These are phyloP conservation scores for Macrobrachium nipponense DNA, from an alignment of 1,140 invertebrate genomes.

Conservation along the genomic window DNA sequence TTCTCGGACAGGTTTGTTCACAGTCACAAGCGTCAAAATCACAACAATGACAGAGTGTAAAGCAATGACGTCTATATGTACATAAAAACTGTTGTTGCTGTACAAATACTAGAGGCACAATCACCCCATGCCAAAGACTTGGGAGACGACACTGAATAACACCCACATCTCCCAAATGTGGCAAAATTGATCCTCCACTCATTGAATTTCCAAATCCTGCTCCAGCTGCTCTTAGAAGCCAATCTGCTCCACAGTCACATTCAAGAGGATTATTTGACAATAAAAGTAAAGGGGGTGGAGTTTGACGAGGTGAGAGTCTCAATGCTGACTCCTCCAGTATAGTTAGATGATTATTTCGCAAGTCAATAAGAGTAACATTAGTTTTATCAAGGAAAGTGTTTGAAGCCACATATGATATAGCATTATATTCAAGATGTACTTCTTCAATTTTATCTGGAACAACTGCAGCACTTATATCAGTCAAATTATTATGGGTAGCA, in stretches of 20 bases:
- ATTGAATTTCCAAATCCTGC: conserved; percentile 64
- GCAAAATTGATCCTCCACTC: conserved; percentile 64
- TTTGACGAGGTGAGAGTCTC: conserved; percentile 71
- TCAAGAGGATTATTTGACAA: conserved; percentile 89
- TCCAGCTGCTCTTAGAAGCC: conserved; percentile 80
- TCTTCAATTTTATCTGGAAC: conserved; percentile 92
- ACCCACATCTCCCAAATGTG: conserved; percentile 67
- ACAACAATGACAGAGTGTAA: conserved; percentile 93
- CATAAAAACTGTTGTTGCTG: conserved; percentile 78
- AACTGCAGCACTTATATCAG: conserved; percentile 80
- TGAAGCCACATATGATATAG: conserved; percentile 80
- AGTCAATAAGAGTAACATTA: conserved; percentile 85
- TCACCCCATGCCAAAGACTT: conserved; percentile 64
- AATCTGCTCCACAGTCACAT: conserved; percentile 92
- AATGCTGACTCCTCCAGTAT: conserved; percentile 84
- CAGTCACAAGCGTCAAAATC: conserved; percentile 96
- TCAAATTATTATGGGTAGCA: conserved; percentile 86
- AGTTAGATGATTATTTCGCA: conserved; percentile 87
- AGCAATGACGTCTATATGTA: conserved; percentile 91
- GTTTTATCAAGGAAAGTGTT: conserved; percentile 88
- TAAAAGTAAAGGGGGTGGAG: conserved; percentile 78
- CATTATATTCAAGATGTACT: conserved; percentile 89
- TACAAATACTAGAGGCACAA: conserved; percentile 65
- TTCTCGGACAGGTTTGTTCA: conserved; percentile 92
- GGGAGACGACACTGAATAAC: conserved; percentile 67